Percentiles rank a stretch among this genome's conserved stretches.
Evolutionary conservation across 2,113 vertebrate genomes (phyloP).

Genomic region (Ifrita kowaldi): DNA sequence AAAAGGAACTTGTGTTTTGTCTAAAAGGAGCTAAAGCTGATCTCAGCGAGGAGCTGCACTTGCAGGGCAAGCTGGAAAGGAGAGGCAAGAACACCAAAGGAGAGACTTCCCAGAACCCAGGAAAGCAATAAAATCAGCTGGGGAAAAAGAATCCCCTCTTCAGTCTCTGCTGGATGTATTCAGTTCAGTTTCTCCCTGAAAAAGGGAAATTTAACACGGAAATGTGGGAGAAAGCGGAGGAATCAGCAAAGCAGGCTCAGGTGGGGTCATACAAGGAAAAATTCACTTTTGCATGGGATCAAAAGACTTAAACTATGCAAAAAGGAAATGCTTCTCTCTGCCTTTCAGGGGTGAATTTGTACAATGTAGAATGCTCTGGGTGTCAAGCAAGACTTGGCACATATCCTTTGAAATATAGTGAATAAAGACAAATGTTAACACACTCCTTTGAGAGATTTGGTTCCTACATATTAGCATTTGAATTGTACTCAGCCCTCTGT

Average conservation of each 20-base stretch:
- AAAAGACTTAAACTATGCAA: not conserved
- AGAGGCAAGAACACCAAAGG: not conserved
- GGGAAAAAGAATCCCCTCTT: no score
- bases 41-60: not conserved
- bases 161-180: not conserved
- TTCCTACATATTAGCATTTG: not conserved
- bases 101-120: not conserved
- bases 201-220: not conserved
- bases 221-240: not conserved
- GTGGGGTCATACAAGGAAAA: not conserved
- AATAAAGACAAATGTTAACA: not conserved
- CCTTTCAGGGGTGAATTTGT: not conserved
- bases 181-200: not conserved
- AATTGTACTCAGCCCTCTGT: not conserved
- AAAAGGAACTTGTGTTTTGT: not conserved
- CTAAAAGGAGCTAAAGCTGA: not conserved
- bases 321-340: not conserved
- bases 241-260: not conserved
- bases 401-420: not conserved
- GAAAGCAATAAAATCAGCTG: not conserved
- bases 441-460: not conserved
- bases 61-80: not conserved
- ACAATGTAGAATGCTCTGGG: not conserved
- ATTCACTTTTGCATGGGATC: not conserved
- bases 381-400: not conserved